Conservation (phyloP, 2,113 vertebrate species). For the Actenoides hombroni region DNA sequence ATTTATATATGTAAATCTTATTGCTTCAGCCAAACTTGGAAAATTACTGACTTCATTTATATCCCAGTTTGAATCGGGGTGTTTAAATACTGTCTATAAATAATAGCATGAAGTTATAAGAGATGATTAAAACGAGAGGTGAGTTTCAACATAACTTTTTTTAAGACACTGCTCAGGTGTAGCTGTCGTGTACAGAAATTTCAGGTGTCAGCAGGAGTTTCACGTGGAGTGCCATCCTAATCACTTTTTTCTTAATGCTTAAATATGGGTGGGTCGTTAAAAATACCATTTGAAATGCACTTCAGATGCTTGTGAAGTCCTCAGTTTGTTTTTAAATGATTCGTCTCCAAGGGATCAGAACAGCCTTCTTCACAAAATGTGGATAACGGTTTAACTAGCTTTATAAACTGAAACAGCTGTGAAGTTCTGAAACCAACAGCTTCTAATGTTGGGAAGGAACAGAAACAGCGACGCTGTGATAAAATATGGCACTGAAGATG, state of each 20-base stretch:
- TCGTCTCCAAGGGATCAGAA: conserved; percentile 19
- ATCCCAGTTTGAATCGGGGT: background rate
- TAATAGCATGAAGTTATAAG: background rate
- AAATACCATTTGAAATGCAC: background rate
- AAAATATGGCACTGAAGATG: conserved; percentile 24
- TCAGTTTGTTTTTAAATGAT: conserved; percentile 2
- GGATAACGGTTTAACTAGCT: background rate
- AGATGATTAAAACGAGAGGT: background rate
- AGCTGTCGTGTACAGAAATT: background rate
- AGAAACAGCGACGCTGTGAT: conserved; percentile 70
- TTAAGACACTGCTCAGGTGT: background rate
- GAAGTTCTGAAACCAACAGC: background rate
- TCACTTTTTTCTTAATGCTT: background rate
- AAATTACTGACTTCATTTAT: background rate
- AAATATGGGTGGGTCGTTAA: background rate
- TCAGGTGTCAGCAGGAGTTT: background rate
- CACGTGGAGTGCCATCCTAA: background rate
- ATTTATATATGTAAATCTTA: background rate
- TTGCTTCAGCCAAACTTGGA: background rate
- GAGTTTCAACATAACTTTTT: background rate
- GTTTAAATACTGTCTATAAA: background rate
- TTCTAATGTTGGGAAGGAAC: conserved; percentile 61
- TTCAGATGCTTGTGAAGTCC: background rate
- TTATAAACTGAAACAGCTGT: background rate
- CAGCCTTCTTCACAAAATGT: conserved; percentile 23